Evolutionary conservation across 2,888 invertebrate species (phyloP).

Genomic region (Selenia dentaria): DNA sequence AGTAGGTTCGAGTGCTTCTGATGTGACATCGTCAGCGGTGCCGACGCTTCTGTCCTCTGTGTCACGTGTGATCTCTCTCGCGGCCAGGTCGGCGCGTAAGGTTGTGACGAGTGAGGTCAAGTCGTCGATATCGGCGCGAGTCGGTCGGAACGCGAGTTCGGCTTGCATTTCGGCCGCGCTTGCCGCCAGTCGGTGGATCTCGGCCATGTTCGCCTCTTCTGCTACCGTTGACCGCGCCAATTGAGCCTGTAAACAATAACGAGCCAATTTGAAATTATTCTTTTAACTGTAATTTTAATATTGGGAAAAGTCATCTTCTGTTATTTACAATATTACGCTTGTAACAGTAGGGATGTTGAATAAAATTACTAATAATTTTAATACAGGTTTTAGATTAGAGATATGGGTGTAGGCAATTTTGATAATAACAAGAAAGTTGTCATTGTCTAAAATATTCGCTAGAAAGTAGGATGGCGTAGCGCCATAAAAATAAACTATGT

Average conservation of each 20-base stretch:
- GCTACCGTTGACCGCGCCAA: conserved; percentile 72
- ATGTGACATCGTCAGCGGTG: conserved; percentile 47
- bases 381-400: too few species aligned
- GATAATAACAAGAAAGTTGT: too few species aligned
- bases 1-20: conserved; percentile 21
- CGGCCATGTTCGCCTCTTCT: conserved; percentile 83
- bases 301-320: too few species aligned
- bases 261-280: not conserved
- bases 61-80: too few species aligned
- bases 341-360: too few species aligned
- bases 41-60: conserved; percentile 36
- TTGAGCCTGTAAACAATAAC: conserved; percentile 57
- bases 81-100: conserved; percentile 58
- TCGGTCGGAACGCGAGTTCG: conserved; percentile 84
- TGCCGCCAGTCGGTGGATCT: conserved; percentile 81
- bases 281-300: too few species aligned
- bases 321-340: too few species aligned
- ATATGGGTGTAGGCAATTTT: too few species aligned
- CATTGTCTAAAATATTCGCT: too few species aligned
- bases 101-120: conserved; percentile 70
- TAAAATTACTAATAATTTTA: too few species aligned
- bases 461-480: too few species aligned
- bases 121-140: conserved; percentile 83
- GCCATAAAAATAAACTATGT: too few species aligned
- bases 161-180: conserved; percentile 81